These are phyloP conservation scores for Hydrotaea cyrtoneurina DNA, from an alignment of 2,888 invertebrate genomes.

Conservation along the genomic window DNA sequence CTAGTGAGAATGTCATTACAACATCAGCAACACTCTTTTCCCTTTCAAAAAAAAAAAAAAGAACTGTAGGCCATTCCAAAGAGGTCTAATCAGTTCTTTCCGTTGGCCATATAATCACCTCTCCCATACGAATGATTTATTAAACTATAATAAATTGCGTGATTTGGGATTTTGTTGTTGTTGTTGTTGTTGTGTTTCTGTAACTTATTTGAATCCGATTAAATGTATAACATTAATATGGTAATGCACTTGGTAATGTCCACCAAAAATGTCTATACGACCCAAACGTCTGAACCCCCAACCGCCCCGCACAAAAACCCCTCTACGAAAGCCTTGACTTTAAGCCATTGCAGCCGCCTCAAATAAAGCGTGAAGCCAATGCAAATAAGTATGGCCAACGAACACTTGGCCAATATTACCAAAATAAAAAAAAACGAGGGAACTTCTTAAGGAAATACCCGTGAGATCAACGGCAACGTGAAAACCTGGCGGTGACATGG, in stretches of 20 bases:
- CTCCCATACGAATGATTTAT: constrained; percentile 56
- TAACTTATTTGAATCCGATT: constrained; percentile 15
- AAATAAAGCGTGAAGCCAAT: background rate
- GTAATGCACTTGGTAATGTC: constrained; percentile 65
- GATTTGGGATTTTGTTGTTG: constrained; percentile 61
- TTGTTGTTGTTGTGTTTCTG: too few relatives aligned
- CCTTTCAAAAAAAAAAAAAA: too few relatives aligned
- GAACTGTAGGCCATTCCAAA: too few relatives aligned
- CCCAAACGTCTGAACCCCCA: background rate
- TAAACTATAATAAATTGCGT: constrained; percentile 63
- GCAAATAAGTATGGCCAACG: constrained; percentile 46
- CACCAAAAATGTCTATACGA: constrained; percentile 34
- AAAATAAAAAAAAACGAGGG: too few relatives aligned
- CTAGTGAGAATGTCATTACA: too few relatives aligned
- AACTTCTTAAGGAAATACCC: background rate
- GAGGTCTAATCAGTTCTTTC: too few relatives aligned
- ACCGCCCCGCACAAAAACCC: constrained; percentile 37
- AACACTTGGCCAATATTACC: constrained; percentile 59
- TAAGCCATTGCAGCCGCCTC: constrained; percentile 56
- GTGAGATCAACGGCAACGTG: background rate
- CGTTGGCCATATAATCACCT: constrained; percentile 2
- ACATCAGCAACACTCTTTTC: too few relatives aligned
- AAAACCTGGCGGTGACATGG: background rate
- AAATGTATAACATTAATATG: constrained; percentile 41
- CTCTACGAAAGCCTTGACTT: constrained; percentile 63